phyloP scores from a whole-genome alignment of 92 coral and sea anemone genomes.

The Actinostola sp. region DNA sequence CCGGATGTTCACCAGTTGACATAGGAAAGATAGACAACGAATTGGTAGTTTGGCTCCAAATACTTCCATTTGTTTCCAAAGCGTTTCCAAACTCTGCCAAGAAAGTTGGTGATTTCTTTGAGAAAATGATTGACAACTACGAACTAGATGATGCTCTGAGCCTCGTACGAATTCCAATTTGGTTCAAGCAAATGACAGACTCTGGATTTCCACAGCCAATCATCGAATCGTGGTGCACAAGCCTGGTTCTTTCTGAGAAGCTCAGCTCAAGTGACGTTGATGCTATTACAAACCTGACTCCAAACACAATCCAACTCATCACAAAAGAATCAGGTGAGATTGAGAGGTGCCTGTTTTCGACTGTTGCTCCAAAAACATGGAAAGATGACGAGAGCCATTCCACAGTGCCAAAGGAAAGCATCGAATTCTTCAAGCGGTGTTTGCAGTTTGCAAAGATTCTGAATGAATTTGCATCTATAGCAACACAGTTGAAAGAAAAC shows the following conservation, averaged over 20 bases:
- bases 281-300: constrained; percentile 51
- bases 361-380: constrained; percentile 31
- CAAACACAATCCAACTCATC: constrained; percentile 17
- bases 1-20: neutral
- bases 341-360: constrained; percentile 28
- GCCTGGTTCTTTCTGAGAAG: constrained; percentile 38
- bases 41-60: neutral
- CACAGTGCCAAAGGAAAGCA: neutral
- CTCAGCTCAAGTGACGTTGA: constrained; percentile 57
- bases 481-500: constrained; percentile 1
- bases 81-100: constrained; percentile 25
- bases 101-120: constrained; percentile 6
- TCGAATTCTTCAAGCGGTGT: constrained; percentile 27
- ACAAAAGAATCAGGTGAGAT: constrained; percentile 35
- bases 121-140: constrained; percentile 9
- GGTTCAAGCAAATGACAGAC: constrained; percentile 51
- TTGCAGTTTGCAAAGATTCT: constrained; percentile 59
- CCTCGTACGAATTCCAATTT: constrained; percentile 42
- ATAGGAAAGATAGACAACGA: neutral
- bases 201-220: constrained; percentile 32
- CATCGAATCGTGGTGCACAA: constrained; percentile 67
- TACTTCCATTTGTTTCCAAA: constrained; percentile 22
- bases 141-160: constrained; percentile 47
- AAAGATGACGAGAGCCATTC: neutral
- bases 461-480: constrained; percentile 53